A percentile compares a stretch with the other conserved stretches of the same genome.
These are phyloP conservation scores for Tachina grossa DNA, from an alignment of 2,888 invertebrate species.

Conservation along the genomic window DNA sequence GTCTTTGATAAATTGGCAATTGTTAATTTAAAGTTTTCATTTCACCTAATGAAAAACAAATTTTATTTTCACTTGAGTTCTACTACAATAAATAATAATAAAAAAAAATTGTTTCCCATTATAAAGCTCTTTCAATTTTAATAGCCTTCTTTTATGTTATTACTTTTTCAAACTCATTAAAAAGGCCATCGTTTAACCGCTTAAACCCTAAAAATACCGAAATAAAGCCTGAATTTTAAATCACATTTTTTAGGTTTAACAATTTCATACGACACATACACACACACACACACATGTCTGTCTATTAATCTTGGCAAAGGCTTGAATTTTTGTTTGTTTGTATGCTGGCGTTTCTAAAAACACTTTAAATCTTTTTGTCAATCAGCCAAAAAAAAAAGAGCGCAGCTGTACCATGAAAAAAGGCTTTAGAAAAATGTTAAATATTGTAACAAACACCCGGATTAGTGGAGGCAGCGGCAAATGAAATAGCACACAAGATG, in stretches of 20 bases:
- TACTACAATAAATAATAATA: neutral
- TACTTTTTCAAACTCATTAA: neutral
- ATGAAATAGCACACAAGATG: slow-evolving; percentile 28
- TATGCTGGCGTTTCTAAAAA: slow-evolving; percentile 45
- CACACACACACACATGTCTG: neutral
- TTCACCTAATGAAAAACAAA: too few species aligned
- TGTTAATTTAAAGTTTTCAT: too few species aligned
- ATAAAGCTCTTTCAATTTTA: neutral
- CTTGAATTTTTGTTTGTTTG: slow-evolving; percentile 7
- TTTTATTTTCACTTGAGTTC: neutral
- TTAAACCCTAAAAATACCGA: neutral
- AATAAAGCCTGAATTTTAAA: slow-evolving; percentile 21
- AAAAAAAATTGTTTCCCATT: neutral
- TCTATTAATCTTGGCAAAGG: slow-evolving; percentile 45
- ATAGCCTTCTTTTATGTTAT: neutral
- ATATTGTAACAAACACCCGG: slow-evolving; percentile 46
- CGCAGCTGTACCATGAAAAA: slow-evolving; percentile 10
- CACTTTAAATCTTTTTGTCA: slow-evolving; percentile 70
- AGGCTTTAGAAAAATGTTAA: slow-evolving; percentile 32
- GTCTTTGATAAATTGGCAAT: too few species aligned
- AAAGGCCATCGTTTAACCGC: neutral
- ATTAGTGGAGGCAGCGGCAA: slow-evolving; percentile 28
- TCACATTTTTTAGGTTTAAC: neutral
- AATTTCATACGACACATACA: neutral
- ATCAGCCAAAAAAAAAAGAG: slow-evolving; percentile 58